These are phyloP conservation scores for Clarias batrachus DNA, from an alignment of 2,113 vertebrate genomes.

Conservation along the genomic window DNA sequence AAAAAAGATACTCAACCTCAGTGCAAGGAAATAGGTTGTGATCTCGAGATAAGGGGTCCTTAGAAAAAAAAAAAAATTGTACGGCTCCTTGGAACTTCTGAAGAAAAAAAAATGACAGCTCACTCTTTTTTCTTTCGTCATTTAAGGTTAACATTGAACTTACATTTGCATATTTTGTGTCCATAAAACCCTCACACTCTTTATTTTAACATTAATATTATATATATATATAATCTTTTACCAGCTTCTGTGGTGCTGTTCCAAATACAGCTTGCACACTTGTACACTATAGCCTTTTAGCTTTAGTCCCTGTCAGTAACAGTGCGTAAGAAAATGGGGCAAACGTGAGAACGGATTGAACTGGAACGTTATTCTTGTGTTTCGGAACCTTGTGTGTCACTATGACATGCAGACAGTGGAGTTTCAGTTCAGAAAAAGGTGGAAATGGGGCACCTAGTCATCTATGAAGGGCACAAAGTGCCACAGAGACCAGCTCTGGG, in stretches of 20 bases:
- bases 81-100: background rate
- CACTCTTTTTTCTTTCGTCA: slow-evolving; percentile 23
- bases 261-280: slow-evolving; percentile 71
- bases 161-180: slow-evolving; percentile 52
- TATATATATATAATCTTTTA: background rate
- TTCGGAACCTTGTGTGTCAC: slow-evolving; percentile 75
- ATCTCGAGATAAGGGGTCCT: background rate
- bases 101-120: slow-evolving; percentile 16
- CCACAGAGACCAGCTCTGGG: slow-evolving; percentile 77
- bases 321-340: slow-evolving; percentile 68
- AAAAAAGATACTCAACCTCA: background rate
- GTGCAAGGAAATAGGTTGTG: too few species aligned
- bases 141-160: slow-evolving; percentile 42
- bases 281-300: slow-evolving; percentile 60
- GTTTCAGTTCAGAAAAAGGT: slow-evolving; percentile 42
- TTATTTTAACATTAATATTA: slow-evolving; percentile 31
- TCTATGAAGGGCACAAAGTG: slow-evolving; percentile 36
- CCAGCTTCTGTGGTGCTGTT: slow-evolving; percentile 38
- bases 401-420: slow-evolving; percentile 83
- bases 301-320: slow-evolving; percentile 77
- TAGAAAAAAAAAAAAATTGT: background rate
- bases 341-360: slow-evolving; percentile 64
- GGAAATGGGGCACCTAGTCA: slow-evolving; percentile 18
- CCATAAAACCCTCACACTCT: slow-evolving; percentile 1
- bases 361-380: slow-evolving; percentile 59